Conservation (phyloP, 2,888 invertebrate species). For the Cryptus viduatorius region DNA sequence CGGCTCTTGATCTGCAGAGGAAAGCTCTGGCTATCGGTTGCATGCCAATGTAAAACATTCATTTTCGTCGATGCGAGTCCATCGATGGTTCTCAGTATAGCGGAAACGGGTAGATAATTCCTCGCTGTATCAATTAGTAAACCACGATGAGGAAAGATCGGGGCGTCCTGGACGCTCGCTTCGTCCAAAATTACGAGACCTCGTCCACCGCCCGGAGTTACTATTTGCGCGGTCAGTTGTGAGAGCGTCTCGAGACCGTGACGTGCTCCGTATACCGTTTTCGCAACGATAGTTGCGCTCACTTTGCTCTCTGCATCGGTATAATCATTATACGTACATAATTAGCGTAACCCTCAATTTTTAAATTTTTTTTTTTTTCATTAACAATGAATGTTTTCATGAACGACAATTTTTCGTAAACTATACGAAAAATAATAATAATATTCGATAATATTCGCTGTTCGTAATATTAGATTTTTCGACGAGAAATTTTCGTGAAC, state of each 20-base stretch:
- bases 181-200: conserved; percentile 88
- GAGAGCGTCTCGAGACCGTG: conserved; percentile 92
- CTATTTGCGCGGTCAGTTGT: conserved; percentile 87
- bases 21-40: conserved; percentile 96
- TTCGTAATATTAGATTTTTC: no score
- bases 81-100: conserved; percentile 91
- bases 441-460: no score
- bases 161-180: conserved; percentile 91
- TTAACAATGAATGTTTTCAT: background rate
- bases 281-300: conserved; percentile 86
- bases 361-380: background rate
- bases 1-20: conserved; percentile 92
- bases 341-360: background rate
- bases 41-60: conserved; percentile 97
- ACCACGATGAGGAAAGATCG: conserved; percentile 94
- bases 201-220: conserved; percentile 78
- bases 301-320: conserved; percentile 85
- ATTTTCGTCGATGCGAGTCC: conserved; percentile 95
- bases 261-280: conserved; percentile 90
- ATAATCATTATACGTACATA: background rate
- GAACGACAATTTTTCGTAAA: no score
- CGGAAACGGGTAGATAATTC: conserved; percentile 92
- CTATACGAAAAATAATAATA: no score
- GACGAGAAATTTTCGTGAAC: no score
- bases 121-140: conserved; percentile 95